phyloP scores from a whole-genome alignment of 2,888 invertebrate species.

The Keiferia lycopersicella region DNA sequence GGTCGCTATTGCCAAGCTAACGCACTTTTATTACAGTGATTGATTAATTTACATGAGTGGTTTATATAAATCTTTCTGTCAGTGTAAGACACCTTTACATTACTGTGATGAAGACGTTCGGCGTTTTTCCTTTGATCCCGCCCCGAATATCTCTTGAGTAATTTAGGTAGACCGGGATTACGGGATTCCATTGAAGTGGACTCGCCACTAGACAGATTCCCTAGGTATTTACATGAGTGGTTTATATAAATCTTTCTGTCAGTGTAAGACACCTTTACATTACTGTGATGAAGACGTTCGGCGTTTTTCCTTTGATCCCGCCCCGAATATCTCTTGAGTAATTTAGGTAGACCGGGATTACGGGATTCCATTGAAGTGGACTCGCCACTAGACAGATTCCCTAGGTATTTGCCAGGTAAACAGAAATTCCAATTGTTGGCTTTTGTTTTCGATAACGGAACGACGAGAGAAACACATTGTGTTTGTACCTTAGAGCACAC shows the following conservation, averaged over 20 bases:
- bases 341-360: constrained; percentile 6
- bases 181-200: constrained; percentile 6
- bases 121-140: constrained; percentile 9
- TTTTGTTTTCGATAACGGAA: neutral
- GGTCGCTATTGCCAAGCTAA: too few species aligned
- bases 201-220: constrained; percentile 1
- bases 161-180: constrained; percentile 6
- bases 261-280: neutral
- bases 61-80: neutral
- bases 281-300: constrained; percentile 8
- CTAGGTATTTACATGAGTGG: neutral
- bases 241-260: neutral
- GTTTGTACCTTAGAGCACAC: too few species aligned
- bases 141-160: constrained; percentile 2
- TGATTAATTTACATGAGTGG: constrained; percentile 1
- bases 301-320: constrained; percentile 9
- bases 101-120: constrained; percentile 8
- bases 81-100: neutral
- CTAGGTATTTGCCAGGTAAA: neutral
- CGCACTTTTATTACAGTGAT: too few species aligned
- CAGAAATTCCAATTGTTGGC: neutral
- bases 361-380: constrained; percentile 6
- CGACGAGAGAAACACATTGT: too few species aligned
- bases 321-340: constrained; percentile 2
- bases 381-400: constrained; percentile 1